phyloP scores from a whole-genome alignment of 1,140 invertebrate genomes.

The Gryon sp. region DNA sequence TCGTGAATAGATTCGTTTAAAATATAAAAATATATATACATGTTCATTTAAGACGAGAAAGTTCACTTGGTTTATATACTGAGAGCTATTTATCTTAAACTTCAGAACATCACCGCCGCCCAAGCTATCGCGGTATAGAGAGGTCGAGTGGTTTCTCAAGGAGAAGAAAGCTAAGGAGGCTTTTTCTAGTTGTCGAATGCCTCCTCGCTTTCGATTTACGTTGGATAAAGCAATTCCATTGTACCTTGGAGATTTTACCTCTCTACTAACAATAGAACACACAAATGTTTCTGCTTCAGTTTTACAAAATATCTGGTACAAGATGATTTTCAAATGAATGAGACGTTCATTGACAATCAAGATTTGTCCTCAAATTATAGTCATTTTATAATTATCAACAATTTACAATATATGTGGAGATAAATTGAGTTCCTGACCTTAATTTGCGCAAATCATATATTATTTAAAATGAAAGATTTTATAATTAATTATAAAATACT shows the following conservation, averaged over 20 bases:
- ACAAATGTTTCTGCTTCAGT: constrained; percentile 22
- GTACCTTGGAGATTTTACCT: constrained; percentile 37
- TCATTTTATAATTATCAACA: no score
- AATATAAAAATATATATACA: constrained; percentile 50
- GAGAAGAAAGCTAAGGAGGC: constrained; percentile 51
- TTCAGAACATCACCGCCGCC: constrained; percentile 46
- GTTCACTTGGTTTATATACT: constrained; percentile 58
- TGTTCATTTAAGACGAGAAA: constrained; percentile 51
- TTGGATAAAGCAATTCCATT: constrained; percentile 54
- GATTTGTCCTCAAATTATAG: not conserved
- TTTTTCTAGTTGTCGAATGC: constrained; percentile 58
- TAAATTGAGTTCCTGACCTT: no score
- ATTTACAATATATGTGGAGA: no score
- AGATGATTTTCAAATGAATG: constrained; percentile 7
- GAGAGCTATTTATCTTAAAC: constrained; percentile 62
- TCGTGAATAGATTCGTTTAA: constrained; percentile 38
- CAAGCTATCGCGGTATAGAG: constrained; percentile 44
- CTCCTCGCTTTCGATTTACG: constrained; percentile 42
- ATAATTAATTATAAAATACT: no score
- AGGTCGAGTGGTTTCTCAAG: constrained; percentile 55
- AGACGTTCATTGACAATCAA: no score
- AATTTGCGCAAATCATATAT: no score
- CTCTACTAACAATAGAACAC: constrained; percentile 23
- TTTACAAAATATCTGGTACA: constrained; percentile 13
- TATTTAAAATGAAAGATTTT: no score